Percentiles rank a stretch among this genome's conserved stretches.
Evolutionary conservation across 1,140 invertebrate genomes (phyloP).

Genomic region (Vollenhovia emeryi): DNA sequence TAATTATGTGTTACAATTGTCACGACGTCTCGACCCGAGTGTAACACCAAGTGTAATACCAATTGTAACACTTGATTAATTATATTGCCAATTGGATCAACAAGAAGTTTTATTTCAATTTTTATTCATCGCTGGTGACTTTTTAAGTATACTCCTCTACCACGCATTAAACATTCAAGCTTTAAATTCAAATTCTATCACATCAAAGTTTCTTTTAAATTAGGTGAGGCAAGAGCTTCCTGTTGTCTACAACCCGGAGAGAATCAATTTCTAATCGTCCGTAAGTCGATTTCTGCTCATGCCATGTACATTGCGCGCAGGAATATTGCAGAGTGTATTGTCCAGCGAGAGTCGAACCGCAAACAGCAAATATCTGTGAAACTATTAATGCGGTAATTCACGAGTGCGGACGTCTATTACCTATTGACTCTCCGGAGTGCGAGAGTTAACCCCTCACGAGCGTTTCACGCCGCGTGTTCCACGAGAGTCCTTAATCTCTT

Average conservation of each 20-base stretch:
- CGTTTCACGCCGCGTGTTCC: background rate
- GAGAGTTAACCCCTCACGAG: slow-evolving; percentile 27
- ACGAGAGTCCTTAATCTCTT: slow-evolving; percentile 38
- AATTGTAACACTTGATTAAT: no score
- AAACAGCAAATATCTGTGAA: background rate
- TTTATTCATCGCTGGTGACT: no score
- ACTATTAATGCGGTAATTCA: slow-evolving; percentile 44
- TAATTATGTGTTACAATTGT: no score
- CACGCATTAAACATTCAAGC: background rate
- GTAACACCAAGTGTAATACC: no score
- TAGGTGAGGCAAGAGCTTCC: background rate
- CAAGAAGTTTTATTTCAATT: no score
- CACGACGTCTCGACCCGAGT: no score
- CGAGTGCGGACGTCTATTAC: slow-evolving; percentile 26
- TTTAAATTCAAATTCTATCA: background rate
- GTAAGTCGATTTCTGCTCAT: background rate
- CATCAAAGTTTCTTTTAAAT: background rate
- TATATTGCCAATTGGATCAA: no score
- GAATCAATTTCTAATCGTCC: background rate
- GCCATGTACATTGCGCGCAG: background rate
- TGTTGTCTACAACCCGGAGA: background rate
- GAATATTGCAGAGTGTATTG: background rate
- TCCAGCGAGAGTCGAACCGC: background rate
- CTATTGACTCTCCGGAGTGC: slow-evolving; percentile 22
- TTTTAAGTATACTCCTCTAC: no score